A percentile compares a stretch with the other conserved stretches of the same genome.
Evolutionary conservation across 2,888 invertebrate species (phyloP).

Genomic region (Leptopterna dolabrata): DNA sequence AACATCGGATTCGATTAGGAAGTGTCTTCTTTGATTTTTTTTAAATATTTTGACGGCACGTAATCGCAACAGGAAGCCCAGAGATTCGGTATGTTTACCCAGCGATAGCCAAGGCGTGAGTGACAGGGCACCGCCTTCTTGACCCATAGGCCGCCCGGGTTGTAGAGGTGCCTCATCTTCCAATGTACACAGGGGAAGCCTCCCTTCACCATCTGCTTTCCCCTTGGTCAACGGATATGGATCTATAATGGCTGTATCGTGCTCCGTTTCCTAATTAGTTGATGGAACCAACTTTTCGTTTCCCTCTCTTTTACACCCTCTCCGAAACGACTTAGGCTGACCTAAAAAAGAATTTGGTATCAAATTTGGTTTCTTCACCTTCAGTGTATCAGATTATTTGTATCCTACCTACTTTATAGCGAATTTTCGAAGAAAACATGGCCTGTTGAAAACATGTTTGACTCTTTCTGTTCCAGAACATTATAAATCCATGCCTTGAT

Average conservation of each 20-base stretch:
- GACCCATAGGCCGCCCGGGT: constrained; percentile 17
- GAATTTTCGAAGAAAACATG: too few relatives aligned
- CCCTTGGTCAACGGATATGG: constrained; percentile 21
- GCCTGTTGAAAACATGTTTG: too few relatives aligned
- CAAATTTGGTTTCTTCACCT: too few relatives aligned
- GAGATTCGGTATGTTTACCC: neutral
- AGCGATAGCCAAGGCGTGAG: neutral
- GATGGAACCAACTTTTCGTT: constrained; percentile 24
- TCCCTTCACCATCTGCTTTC: neutral
- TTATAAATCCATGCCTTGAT: too few relatives aligned
- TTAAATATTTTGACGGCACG: neutral
- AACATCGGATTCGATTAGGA: too few relatives aligned
- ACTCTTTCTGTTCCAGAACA: too few relatives aligned
- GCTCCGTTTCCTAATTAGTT: constrained; percentile 45
- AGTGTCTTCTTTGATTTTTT: too few relatives aligned
- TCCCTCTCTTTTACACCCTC: neutral
- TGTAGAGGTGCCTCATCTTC: constrained; percentile 29
- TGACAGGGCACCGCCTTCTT: constrained; percentile 22
- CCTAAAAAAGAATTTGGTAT: neutral
- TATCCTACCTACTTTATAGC: too few relatives aligned
- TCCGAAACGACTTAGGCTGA: neutral
- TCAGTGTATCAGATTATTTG: too few relatives aligned
- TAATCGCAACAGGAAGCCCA: neutral
- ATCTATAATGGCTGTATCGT: constrained; percentile 46
- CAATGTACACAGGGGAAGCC: constrained; percentile 12